phyloP scores from a whole-genome alignment of 2,888 invertebrate genomes.

The Gnatocerus cornutus region DNA sequence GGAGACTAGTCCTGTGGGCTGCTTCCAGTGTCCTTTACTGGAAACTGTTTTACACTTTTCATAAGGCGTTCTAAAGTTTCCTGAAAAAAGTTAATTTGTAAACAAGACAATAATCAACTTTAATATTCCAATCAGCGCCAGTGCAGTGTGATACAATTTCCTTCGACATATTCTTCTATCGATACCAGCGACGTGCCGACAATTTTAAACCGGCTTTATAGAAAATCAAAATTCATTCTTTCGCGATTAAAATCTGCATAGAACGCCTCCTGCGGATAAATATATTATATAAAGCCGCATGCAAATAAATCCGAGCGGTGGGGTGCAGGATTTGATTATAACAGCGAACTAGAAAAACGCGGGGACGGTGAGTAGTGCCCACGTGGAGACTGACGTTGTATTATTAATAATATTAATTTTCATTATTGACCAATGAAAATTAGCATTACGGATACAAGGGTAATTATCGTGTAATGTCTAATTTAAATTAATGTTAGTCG shows the following conservation, averaged over 20 bases:
- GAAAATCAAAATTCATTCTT: conserved; percentile 72
- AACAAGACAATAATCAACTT: conserved; percentile 32
- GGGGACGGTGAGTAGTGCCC: background rate
- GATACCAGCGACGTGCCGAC: conserved; percentile 65
- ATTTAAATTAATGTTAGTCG: conserved; percentile 46
- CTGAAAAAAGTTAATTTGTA: conserved; percentile 40
- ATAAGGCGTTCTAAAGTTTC: conserved; percentile 46
- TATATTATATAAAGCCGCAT: conserved; percentile 63
- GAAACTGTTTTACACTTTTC: conserved; percentile 48
- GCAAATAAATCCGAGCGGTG: conserved; percentile 55
- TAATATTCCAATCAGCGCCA: conserved; percentile 39
- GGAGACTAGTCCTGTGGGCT: conserved; percentile 12
- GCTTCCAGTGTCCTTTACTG: conserved; percentile 55
- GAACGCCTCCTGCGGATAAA: conserved; percentile 66
- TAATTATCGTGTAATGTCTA: conserved; percentile 25
- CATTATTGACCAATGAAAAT: background rate
- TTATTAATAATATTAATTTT: conserved; percentile 4
- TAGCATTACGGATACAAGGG: conserved; percentile 12
- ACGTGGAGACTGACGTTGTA: background rate
- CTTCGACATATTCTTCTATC: conserved; percentile 51
- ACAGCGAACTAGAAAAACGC: conserved; percentile 32
- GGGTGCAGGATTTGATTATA: conserved; percentile 60
- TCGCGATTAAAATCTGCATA: conserved; percentile 68
- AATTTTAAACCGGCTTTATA: conserved; percentile 64
- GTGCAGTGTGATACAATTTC: conserved; percentile 52